Conservation (phyloP, 2,113 vertebrate species). For the Cranoglanis bouderius region DNA sequence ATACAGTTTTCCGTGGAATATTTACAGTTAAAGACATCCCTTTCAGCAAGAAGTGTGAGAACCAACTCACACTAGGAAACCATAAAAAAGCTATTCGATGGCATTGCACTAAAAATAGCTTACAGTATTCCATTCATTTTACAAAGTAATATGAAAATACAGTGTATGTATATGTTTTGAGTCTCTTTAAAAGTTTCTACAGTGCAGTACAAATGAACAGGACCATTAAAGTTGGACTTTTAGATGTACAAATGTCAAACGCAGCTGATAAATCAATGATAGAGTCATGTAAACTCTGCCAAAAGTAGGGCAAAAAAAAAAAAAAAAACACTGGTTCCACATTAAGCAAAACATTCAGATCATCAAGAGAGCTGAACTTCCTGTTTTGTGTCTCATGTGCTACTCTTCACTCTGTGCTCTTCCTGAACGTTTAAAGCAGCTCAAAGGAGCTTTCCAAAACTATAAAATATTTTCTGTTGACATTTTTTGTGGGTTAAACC, state of each 20-base stretch:
- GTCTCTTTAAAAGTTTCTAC: not conserved
- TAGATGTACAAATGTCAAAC: not conserved
- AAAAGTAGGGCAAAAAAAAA: not conserved
- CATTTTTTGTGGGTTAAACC: too few relatives aligned
- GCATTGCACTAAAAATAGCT: too few relatives aligned
- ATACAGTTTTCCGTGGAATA: too few relatives aligned
- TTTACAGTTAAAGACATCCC: not conserved
- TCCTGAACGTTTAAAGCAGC: conserved; percentile 23
- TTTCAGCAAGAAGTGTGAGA: not conserved
- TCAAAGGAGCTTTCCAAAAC: conserved; percentile 12
- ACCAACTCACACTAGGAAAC: not conserved
- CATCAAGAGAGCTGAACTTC: conserved; percentile 65
- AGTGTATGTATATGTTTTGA: not conserved
- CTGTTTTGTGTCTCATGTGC: conserved; percentile 58
- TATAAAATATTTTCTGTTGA: too few relatives aligned
- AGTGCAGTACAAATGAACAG: not conserved
- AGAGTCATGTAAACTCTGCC: not conserved
- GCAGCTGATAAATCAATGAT: too few relatives aligned
- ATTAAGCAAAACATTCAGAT: conserved; percentile 3
- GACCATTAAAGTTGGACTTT: not conserved
- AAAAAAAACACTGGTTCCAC: not conserved
- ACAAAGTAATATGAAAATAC: not conserved
- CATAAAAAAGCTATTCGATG: not conserved
- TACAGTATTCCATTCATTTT: not conserved
- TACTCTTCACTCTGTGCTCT: conserved; percentile 46